Conservation (phyloP, 2,113 vertebrate species). For the Sinocyclocheilus grahami region DNA sequence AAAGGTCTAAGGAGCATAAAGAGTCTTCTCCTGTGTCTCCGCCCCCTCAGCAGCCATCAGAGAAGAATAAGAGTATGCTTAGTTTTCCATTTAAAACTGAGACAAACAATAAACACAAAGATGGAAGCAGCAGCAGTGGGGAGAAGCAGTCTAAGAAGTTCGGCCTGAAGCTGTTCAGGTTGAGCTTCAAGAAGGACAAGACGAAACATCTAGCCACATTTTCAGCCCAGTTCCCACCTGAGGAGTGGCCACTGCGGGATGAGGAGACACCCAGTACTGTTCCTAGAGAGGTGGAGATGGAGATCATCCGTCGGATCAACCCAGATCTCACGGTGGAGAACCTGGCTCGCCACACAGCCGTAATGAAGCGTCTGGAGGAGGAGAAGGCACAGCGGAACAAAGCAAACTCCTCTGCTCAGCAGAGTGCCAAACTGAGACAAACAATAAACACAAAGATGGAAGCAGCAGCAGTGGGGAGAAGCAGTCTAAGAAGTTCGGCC, state of each 20-base stretch:
- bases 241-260: constrained; percentile 94
- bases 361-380: constrained; percentile 94
- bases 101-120: constrained; percentile 89
- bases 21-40: constrained; percentile 80
- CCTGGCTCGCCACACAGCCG: constrained; percentile 71
- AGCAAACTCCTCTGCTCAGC: constrained; percentile 90
- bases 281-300: constrained; percentile 95
- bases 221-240: constrained; percentile 96
- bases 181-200: too few species aligned
- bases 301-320: constrained; percentile 97
- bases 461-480: constrained; percentile 79
- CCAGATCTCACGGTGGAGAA: constrained; percentile 98
- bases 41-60: constrained; percentile 65
- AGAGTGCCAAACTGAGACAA: constrained; percentile 91
- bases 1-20: constrained; percentile 90
- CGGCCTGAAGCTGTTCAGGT: constrained; percentile 91
- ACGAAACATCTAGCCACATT: constrained; percentile 92
- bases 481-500: constrained; percentile 92
- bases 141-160: constrained; percentile 96
- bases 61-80: constrained; percentile 91
- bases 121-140: constrained; percentile 66
- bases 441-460: constrained; percentile 87
- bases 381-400: constrained; percentile 94
- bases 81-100: constrained; percentile 96
- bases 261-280: constrained; percentile 91